Evolutionary conservation across 2,797 vertebrate species (phyloP).

Genomic region (Sebastes aleutianus): DNA sequence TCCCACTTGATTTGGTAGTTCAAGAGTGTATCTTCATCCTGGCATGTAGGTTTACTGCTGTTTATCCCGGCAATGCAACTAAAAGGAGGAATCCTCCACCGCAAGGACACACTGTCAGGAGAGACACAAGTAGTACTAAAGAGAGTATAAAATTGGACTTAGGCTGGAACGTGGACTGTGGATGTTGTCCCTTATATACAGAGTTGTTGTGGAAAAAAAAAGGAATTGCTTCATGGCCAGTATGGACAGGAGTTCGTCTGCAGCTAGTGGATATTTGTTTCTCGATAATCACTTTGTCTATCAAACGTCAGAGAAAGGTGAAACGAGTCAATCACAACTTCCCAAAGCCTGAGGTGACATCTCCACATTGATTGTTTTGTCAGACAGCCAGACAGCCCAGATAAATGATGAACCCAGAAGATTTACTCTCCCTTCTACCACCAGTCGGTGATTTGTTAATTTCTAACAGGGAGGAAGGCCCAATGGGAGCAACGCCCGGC

Average conservation of each 20-base stretch:
- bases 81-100: background rate
- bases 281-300: background rate
- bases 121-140: background rate
- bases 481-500: background rate
- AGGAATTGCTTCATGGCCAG: background rate
- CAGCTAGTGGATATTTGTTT: background rate
- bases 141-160: background rate
- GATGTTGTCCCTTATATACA: background rate
- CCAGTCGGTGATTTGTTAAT: background rate
- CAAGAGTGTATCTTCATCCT: too few relatives aligned
- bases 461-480: background rate
- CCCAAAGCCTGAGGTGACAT: background rate
- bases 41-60: background rate
- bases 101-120: background rate
- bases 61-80: background rate
- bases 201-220: background rate
- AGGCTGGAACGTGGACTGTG: background rate
- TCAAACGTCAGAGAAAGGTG: background rate
- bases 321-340: background rate
- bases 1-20: too few relatives aligned
- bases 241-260: background rate
- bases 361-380: background rate
- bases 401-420: background rate
- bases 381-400: background rate
- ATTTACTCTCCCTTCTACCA: background rate